Conservation (phyloP, 2,888 invertebrate species). For the Protophormia terraenovae region DNA sequence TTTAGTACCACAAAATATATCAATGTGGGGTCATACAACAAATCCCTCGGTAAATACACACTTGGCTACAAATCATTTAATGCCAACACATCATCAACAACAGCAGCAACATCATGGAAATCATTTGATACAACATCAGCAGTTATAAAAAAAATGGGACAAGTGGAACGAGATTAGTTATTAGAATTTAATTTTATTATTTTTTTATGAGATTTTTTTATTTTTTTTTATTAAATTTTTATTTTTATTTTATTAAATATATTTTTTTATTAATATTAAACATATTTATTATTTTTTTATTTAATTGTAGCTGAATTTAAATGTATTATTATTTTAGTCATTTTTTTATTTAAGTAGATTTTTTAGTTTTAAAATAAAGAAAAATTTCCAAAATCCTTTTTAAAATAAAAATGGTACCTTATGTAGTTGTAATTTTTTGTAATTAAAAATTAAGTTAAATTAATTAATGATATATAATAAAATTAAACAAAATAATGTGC, state of each 20-base stretch:
- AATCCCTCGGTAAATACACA: background rate
- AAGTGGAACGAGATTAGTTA: too few species aligned
- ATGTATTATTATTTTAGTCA: background rate
- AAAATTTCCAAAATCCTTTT: constrained; percentile 6
- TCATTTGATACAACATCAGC: constrained; percentile 29
- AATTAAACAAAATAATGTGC: constrained; percentile 27
- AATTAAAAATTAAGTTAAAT: constrained; percentile 5
- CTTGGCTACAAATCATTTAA: constrained; percentile 8
- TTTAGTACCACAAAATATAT: constrained; percentile 71
- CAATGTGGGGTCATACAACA: constrained; percentile 71
- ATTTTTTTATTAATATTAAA: too few species aligned
- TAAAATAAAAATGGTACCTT: constrained; percentile 44
- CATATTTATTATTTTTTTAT: too few species aligned
- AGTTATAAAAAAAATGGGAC: constrained; percentile 40
- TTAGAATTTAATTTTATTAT: background rate
- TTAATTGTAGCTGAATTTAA: too few species aligned
- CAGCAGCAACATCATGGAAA: constrained; percentile 66
- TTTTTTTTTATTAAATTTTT: constrained; percentile 12
- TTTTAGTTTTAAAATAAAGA: background rate
- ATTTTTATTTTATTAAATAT: too few species aligned
- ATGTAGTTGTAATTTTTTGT: constrained; percentile 23
- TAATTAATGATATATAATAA: constrained; percentile 10
- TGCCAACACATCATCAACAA: constrained; percentile 67
- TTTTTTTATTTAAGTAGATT: background rate
- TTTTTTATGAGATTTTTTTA: background rate